Evolutionary conservation across 2,888 invertebrate genomes (phyloP), one percentile per base, ranked within the genome.

Genomic region (Synanthedon myopaeformis): DNA sequence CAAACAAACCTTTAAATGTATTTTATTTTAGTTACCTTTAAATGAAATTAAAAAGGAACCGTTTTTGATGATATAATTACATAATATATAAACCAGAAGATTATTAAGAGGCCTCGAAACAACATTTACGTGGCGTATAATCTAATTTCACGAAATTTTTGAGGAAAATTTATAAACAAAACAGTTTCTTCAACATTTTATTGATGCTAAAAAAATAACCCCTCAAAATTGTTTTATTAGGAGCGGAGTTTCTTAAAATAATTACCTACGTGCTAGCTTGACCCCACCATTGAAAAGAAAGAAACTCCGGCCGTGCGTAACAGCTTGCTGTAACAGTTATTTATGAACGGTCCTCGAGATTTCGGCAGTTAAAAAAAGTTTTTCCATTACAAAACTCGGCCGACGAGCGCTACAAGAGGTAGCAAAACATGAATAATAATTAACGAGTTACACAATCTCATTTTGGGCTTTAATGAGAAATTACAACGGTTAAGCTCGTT

Each of bases 251-350:
- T 69, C 68, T 72, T 74, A 78, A 35, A 81, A 83, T 80, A 82
- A 84, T 85, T 82, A 82, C 74, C 76, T 80, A 81, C 82, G 82
- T 84, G 84, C 71, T 64, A 61, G 64, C 69, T 45, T 75, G 79
- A 79, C 75, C 82, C 74, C 35, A 74, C 73, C 66, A 70, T 74
- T 69, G 72, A 69, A 74, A 58, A 62, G 61, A 62, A 69, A 69
- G 69, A 64, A 72, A 65, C 66, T 70, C 69, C 69, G 72, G 62
- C 68, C 84, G 84, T 84, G 86, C 87, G 85, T 79, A 86, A 83
- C 86, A 86, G 82, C 82, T 83, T 82, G 83, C 75, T 65, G 70
- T 74, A 74, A 77, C 83, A 81, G 81, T 78, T 85, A 86, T 86
- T 87, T 87, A 86, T 82, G 74, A 70, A 70, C 65, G 72, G 70